Conservation (phyloP, 1,140 invertebrate species). For the Lepidurus arcticus region DNA sequence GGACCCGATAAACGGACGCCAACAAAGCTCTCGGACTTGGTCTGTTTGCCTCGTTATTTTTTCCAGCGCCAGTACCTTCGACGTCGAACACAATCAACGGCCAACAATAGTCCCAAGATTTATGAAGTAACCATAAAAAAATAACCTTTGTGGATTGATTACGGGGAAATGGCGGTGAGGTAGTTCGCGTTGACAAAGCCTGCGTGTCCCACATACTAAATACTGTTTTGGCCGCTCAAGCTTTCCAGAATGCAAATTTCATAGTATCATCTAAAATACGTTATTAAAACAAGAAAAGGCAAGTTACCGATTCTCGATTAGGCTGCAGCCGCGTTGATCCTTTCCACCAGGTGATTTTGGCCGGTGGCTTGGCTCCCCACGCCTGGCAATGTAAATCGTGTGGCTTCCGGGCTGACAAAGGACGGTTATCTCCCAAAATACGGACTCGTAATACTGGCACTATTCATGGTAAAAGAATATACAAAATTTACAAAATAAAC, state of each 20-base stretch:
- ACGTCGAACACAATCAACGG: background rate
- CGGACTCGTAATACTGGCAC: conserved; percentile 29
- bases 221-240: background rate
- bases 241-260: background rate
- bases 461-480: background rate
- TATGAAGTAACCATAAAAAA: background rate
- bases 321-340: conserved; percentile 28
- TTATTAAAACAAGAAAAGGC: background rate
- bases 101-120: background rate
- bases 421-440: conserved; percentile 25
- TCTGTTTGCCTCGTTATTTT: background rate
- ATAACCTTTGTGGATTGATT: too few species aligned
- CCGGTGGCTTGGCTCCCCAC: conserved; percentile 25
- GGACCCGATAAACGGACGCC: background rate
- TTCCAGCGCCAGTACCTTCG: background rate
- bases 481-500: background rate
- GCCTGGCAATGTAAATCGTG: conserved; percentile 30
- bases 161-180: too few species aligned
- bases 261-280: background rate
- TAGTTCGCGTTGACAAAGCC: too few species aligned
- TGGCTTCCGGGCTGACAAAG: conserved; percentile 31
- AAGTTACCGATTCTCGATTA: conserved; percentile 31
- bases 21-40: background rate
- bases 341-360: conserved; percentile 33
- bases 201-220: background rate